Evolutionary conservation across 2,888 invertebrate species (phyloP), one percentile per base, ranked within the genome.

Genomic region (Melieria crassipennis): DNA sequence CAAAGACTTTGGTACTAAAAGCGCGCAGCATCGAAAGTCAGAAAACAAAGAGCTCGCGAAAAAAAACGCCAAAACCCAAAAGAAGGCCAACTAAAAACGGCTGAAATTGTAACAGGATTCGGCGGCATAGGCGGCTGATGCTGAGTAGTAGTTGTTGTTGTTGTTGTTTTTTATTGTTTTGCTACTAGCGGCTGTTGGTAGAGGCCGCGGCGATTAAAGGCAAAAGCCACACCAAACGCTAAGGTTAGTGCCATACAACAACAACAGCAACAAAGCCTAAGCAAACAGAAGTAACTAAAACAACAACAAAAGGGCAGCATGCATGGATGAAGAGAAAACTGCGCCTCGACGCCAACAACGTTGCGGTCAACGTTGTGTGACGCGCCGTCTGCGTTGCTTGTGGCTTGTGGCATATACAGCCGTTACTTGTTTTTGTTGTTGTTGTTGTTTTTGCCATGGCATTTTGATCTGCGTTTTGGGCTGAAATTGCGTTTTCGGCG

Each of bases 181-280:
- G 16, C 47, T 13, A 9, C 9, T 61, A 13, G 4, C 47, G 45
- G 5, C 30, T 7, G 55, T 50, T 7, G 46, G 45, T n/a, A 55
- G 50, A 43, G 13, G n/a, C 10, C 6, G 4, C 48, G 7, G 56
- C 30, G 4, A 47, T 61, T 47, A 30, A 45, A 52, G 9, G 50
- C 16, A 55, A 66, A 67, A 73, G 65, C 74, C 73, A 75, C 76
- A 77, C 84, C 30, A 30, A 30, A 30, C 2, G 30, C 30, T 30
- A 30, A 30, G 30, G 30, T 30, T 30, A 30, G 30, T 30, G 30
- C 30, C 30, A 9, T 45, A 60, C 42, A 67, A 50, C 64, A 52
- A 52, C 42, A 43, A 43, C 30, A 66, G 48, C 47, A 47, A 9
- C 7, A 16, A 56, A 30, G 56, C 56, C 6, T 3, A 52, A 10